Percentiles rank a stretch among this genome's conserved stretches.
Evolutionary conservation across 2,888 invertebrate genomes (phyloP).

Genomic region (Neoaliturus tenellus): DNA sequence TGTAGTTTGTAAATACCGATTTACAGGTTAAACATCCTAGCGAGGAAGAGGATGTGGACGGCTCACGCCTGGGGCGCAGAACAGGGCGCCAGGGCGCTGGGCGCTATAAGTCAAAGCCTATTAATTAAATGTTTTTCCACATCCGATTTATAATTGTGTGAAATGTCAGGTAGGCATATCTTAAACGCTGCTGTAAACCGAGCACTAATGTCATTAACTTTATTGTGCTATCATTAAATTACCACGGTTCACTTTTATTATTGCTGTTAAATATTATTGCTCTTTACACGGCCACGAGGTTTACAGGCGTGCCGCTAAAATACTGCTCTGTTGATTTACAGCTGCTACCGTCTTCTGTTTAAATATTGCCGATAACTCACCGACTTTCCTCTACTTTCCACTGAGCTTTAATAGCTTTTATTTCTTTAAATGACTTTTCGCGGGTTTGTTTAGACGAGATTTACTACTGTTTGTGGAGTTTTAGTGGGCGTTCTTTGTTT

Average conservation of each 20-base stretch:
- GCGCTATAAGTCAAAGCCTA: background rate
- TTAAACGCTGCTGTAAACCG: constrained; percentile 34
- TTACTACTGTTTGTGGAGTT: background rate
- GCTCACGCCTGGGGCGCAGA: background rate
- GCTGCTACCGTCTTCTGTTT: constrained; percentile 9
- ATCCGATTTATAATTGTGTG: background rate
- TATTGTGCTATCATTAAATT: constrained; percentile 49
- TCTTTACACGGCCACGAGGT: background rate
- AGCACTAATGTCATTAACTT: constrained; percentile 41
- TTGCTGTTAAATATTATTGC: constrained; percentile 52
- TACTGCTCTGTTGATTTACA: constrained; percentile 20
- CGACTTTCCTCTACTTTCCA: background rate
- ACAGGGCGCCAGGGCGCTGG: background rate
- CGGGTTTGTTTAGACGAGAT: background rate
- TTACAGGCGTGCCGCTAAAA: background rate
- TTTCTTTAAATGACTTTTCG: background rate
- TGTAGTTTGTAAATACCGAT: constrained; percentile 10
- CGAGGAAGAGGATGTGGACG: background rate
- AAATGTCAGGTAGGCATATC: constrained; percentile 28
- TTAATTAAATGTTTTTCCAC: background rate
- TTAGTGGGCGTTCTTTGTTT: background rate
- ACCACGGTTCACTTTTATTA: constrained; percentile 47
- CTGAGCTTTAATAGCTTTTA: no score
- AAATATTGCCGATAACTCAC: background rate
- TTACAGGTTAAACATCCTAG: constrained; percentile 20